Evolutionary conservation across 2,888 invertebrate genomes (phyloP).

Genomic region (Seladonia tumulorum): DNA sequence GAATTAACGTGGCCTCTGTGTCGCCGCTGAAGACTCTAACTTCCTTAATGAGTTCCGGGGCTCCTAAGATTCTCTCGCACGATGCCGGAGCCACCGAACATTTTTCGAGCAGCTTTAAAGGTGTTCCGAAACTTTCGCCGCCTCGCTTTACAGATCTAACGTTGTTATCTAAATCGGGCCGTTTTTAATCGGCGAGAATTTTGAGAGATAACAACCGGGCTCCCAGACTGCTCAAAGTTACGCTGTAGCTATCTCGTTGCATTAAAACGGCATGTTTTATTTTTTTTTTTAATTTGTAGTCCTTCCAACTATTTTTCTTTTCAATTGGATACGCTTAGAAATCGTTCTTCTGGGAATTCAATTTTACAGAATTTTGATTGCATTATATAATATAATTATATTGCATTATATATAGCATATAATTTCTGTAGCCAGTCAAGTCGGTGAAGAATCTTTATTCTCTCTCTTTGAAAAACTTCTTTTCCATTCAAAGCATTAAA

Average conservation of each 20-base stretch:
- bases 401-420: no score
- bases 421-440: no score
- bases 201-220: background rate
- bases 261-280: background rate
- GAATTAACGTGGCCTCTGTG: conserved; percentile 1
- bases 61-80: background rate
- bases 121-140: background rate
- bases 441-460: no score
- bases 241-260: no score
- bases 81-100: background rate
- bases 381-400: no score
- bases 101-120: background rate
- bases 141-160: background rate
- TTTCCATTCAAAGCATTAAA: no score
- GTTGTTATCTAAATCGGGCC: background rate
- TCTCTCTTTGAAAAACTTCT: no score
- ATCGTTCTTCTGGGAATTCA: no score
- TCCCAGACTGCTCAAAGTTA: background rate
- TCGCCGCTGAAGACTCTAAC: background rate
- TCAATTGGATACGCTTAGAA: no score
- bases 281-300: background rate
- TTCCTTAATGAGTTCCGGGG: background rate
- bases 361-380: no score
- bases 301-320: no score
- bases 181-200: background rate